Evolutionary conservation across 2,113 vertebrate genomes (phyloP).

Genomic region (Hystrix brachyura): DNA sequence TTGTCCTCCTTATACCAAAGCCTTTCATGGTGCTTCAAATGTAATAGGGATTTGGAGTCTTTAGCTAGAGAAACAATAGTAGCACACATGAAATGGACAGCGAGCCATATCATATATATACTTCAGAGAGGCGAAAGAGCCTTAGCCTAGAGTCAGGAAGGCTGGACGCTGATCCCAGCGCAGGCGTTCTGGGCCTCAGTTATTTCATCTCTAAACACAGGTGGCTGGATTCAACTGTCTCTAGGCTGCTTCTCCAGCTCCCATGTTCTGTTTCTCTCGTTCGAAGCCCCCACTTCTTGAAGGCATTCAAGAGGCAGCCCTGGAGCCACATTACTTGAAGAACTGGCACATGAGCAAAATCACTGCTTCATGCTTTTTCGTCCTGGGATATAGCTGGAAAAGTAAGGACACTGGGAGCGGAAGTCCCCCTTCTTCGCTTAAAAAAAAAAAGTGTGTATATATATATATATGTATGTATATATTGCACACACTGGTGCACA

Average conservation of each 20-base stretch:
- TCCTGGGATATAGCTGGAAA: not conserved
- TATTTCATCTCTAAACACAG: not conserved
- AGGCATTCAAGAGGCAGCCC: not conserved
- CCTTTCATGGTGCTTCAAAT: constrained; percentile 1
- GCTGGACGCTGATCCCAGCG: not conserved
- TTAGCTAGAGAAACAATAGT: not conserved
- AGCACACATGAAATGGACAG: not conserved
- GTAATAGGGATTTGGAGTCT: not conserved
- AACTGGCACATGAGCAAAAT: not conserved
- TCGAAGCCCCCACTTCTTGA: not conserved
- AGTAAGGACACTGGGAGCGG: not conserved
- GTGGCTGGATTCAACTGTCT: not conserved
- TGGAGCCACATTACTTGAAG: not conserved
- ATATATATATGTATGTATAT: no score
- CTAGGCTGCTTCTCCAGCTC: not conserved
- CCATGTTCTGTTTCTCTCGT: not conserved
- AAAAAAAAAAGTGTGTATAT: not conserved
- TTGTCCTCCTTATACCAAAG: constrained; percentile 24
- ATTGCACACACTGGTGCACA: no score
- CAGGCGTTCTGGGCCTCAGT: not conserved
- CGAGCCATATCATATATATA: not conserved
- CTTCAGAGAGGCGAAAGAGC: not conserved
- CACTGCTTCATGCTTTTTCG: not conserved
- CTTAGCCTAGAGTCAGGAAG: not conserved
- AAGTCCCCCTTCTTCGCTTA: not conserved